phyloP scores from a whole-genome alignment of 2,888 invertebrate genomes.

The Archips xylosteana region DNA sequence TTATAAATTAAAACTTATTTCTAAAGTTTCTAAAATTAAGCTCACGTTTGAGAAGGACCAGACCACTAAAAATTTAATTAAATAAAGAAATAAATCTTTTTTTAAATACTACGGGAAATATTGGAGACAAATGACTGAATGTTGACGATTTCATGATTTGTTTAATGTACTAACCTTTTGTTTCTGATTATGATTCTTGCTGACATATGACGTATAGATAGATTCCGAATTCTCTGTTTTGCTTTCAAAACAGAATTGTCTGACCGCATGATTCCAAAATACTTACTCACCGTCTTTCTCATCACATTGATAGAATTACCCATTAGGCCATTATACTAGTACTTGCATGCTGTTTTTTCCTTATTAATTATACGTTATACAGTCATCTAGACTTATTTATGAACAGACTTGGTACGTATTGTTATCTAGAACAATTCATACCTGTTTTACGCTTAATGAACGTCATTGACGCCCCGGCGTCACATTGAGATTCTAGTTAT shows the following conservation, averaged over 20 bases:
- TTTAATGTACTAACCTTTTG: too few species aligned
- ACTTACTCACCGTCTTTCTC: slow-evolving; percentile 8
- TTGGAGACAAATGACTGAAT: too few species aligned
- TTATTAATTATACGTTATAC: slow-evolving; percentile 9
- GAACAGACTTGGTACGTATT: slow-evolving; percentile 15
- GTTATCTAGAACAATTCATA: slow-evolving; percentile 35
- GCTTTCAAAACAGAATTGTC: neutral
- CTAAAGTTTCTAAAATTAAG: too few species aligned
- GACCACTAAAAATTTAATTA: too few species aligned
- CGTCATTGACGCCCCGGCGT: slow-evolving; percentile 28
- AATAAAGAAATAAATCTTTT: too few species aligned
- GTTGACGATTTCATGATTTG: too few species aligned
- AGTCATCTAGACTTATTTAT: slow-evolving; percentile 20
- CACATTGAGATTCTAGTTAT: neutral
- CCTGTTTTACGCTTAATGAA: slow-evolving; percentile 29
- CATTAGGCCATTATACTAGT: neutral
- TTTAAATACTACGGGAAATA: too few species aligned
- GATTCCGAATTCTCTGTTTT: neutral
- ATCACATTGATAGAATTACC: slow-evolving; percentile 24
- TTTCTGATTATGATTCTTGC: too few species aligned
- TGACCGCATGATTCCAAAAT: neutral
- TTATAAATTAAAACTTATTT: too few species aligned
- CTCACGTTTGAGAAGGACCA: too few species aligned
- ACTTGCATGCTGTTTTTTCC: slow-evolving; percentile 15
- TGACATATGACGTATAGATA: neutral